phyloP scores from a whole-genome alignment of 2,888 invertebrate species.

The Mesorhabditis sp. region DNA sequence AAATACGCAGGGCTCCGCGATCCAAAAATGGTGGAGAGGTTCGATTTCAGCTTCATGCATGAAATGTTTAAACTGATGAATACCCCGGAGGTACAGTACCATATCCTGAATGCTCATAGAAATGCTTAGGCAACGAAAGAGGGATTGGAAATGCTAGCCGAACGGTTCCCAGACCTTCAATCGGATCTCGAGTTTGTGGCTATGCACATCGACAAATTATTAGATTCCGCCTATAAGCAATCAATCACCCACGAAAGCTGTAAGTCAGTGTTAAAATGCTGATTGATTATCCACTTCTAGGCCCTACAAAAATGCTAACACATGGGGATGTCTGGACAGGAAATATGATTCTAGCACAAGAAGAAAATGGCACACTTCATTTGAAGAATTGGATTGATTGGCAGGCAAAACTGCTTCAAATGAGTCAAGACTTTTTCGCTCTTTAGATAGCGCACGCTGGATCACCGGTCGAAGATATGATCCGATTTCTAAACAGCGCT shows the following conservation, averaged over 20 bases:
- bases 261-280: too few species aligned
- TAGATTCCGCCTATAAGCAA: too few species aligned
- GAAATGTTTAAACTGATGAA: too few species aligned
- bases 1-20: neutral
- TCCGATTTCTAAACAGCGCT: conserved; percentile 1
- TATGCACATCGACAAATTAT: too few species aligned
- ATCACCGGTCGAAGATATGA: conserved; percentile 2
- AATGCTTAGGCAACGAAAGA: too few species aligned
- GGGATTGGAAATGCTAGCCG: too few species aligned
- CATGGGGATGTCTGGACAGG: conserved; percentile 3
- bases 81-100: too few species aligned
- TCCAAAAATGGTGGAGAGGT: neutral
- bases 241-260: too few species aligned
- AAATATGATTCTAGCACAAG: neutral
- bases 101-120: too few species aligned
- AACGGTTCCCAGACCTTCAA: too few species aligned
- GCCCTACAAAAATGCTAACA: neutral
- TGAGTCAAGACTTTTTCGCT: neutral
- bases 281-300: neutral
- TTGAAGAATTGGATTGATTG: neutral
- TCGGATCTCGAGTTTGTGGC: too few species aligned
- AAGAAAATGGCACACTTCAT: neutral
- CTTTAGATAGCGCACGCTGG: neutral
- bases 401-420: neutral
- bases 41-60: neutral